Evolutionary conservation across 2,113 vertebrate species (phyloP), one percentile per base, ranked within the genome.

Genomic region (Platanista minor): DNA sequence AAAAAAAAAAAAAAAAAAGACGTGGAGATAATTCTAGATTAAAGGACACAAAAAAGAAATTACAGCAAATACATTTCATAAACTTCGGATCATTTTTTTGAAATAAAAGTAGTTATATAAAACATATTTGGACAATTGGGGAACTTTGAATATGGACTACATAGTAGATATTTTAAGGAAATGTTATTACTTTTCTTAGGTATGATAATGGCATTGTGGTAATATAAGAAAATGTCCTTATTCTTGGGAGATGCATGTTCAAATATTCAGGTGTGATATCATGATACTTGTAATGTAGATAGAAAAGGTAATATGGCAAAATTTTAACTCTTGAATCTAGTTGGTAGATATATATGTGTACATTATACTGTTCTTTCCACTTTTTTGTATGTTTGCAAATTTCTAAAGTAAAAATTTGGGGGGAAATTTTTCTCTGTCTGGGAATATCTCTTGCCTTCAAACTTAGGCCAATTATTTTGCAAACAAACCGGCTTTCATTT

Each of bases 401-500:
- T 95, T 77, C 72, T 62, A 92, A 69, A 87, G 33, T 80, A 67
- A 94, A 91, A 85, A 64, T 66, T 85, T 66, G 1, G 6, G 9
- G 15, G 49, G 31, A n/a, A 36, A 67, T 49, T 5, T 57, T 49
- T 88, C 62, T 71, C 31, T 83, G 41, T 82, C 43, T 54, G 81
- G 39, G 17, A 31, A 17, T 84, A 52, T 41, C 41, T 67, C 66
- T 95, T 96, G 23, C 27, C 36, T 87, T 95, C 78, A 86, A 80
- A 86, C 36, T 62, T 69, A 81, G 78, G 10, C 15, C 71, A 81
- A 54, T 67, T n/a, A 69, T 64, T 94, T 62, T 86, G 43, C 62
- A 80, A 86, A 86, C 67, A 93, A 95, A 93, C 20, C 49, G 59
- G 59, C 41, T 88, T 95, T 97, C 36, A 85, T 29, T 74, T 87